phyloP scores from a whole-genome alignment of 2,888 invertebrate species.

The Drosophila anceps region DNA sequence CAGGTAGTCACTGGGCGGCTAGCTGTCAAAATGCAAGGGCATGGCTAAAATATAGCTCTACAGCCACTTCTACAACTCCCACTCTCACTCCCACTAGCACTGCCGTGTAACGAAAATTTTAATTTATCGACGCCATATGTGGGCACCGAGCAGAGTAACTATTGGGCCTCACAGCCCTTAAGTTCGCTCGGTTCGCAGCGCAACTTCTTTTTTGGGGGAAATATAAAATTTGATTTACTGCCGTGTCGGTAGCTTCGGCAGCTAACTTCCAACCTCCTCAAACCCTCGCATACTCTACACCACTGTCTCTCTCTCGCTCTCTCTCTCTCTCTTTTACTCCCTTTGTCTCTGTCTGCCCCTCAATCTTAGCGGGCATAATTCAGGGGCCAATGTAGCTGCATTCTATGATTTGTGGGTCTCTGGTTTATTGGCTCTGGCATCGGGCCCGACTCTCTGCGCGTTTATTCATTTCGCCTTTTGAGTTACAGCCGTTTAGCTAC shows the following conservation, averaged over 20 bases:
- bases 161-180: slow-evolving; percentile 64
- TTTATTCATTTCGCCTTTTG: slow-evolving; percentile 38
- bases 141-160: slow-evolving; percentile 75
- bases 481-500: slow-evolving; percentile 49
- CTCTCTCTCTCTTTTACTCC: background rate
- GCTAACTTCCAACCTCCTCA: slow-evolving; percentile 24
- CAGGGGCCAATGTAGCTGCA: slow-evolving; percentile 72
- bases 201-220: slow-evolving; percentile 75
- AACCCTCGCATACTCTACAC: background rate
- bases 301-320: background rate
- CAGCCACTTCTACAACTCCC: slow-evolving; percentile 1
- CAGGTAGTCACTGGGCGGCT: slow-evolving; percentile 70
- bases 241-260: slow-evolving; percentile 61
- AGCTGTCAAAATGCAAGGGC: slow-evolving; percentile 75
- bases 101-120: slow-evolving; percentile 75
- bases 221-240: slow-evolving; percentile 85
- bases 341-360: background rate
- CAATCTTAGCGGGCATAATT: slow-evolving; percentile 64
- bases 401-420: slow-evolving; percentile 76
- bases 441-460: slow-evolving; percentile 26
- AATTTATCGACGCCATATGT: slow-evolving; percentile 85
- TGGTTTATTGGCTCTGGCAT: slow-evolving; percentile 56
- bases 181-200: slow-evolving; percentile 41
- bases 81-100: background rate
- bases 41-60: slow-evolving; percentile 60